Conservation (phyloP, 1,140 invertebrate genomes). For the Panonychus citri region DNA sequence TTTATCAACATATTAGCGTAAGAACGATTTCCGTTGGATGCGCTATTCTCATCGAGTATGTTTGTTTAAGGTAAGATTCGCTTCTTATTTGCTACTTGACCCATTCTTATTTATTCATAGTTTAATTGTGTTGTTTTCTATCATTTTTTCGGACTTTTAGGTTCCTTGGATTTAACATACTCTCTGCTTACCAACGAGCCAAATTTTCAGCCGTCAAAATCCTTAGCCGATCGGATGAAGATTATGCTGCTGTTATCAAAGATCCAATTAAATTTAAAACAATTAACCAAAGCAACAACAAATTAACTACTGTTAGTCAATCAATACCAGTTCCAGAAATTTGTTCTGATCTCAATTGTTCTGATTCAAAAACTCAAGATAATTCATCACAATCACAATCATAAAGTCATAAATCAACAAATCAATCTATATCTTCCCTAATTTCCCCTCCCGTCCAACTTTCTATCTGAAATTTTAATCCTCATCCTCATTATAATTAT, state of each 20-base stretch:
- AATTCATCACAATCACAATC: too few relatives aligned
- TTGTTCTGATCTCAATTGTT: slow-evolving; percentile 5
- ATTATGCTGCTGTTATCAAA: not conserved
- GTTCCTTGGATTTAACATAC: slow-evolving; percentile 58
- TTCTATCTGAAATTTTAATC: too few relatives aligned
- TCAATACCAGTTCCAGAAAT: slow-evolving; percentile 18
- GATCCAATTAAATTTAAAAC: not conserved
- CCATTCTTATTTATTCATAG: slow-evolving; percentile 1
- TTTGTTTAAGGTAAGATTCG: slow-evolving; percentile 50
- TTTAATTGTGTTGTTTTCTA: slow-evolving; percentile 4
- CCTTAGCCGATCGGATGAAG: not conserved
- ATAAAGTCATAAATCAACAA: too few relatives aligned
- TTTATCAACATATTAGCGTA: slow-evolving; percentile 49
- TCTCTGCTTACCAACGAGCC: slow-evolving; percentile 59
- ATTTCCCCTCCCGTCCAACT: too few relatives aligned
- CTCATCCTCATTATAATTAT: too few relatives aligned
- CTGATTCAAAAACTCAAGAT: not conserved
- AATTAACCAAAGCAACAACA: not conserved
- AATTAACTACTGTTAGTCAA: not conserved
- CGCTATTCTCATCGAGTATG: slow-evolving; percentile 53
- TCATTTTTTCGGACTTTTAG: too few relatives aligned
- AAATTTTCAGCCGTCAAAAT: slow-evolving; percentile 53
- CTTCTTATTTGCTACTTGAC: too few relatives aligned
- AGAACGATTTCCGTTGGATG: slow-evolving; percentile 49
- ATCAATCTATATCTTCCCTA: too few relatives aligned